Conservation (phyloP, 2,113 vertebrate genomes). For the Scalopus aquaticus region DNA sequence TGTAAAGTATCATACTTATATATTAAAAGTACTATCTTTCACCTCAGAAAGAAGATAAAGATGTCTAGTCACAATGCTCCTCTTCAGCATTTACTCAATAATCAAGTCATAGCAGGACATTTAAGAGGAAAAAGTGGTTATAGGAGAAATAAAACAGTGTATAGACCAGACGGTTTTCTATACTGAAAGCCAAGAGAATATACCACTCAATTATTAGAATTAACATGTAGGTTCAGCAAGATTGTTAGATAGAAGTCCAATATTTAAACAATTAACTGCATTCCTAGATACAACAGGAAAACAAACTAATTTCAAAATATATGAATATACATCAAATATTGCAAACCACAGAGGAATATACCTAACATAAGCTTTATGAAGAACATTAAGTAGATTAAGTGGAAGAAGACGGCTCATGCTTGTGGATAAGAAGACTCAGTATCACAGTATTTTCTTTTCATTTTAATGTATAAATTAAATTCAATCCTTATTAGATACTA, state of each 20-base stretch:
- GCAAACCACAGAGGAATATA: background rate
- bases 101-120: background rate
- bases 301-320: background rate
- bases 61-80: background rate
- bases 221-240: background rate
- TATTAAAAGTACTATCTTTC: background rate
- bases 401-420: background rate
- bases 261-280: background rate
- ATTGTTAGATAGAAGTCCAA: background rate
- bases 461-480: conserved; percentile 5
- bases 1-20: background rate
- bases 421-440: background rate
- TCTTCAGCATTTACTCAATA: background rate
- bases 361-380: background rate
- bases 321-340: background rate
- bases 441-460: background rate
- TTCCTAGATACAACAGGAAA: background rate
- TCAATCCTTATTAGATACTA: background rate
- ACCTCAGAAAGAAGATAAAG: conserved; percentile 4
- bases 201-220: background rate
- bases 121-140: background rate
- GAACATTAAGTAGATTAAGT: background rate
- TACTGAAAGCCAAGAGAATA: background rate
- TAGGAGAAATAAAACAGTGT: background rate
- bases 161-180: background rate